Percentiles rank a stretch among this genome's conserved stretches.
Conservation (phyloP, 1,140 invertebrate species). For the Dendroctonus valens region DNA sequence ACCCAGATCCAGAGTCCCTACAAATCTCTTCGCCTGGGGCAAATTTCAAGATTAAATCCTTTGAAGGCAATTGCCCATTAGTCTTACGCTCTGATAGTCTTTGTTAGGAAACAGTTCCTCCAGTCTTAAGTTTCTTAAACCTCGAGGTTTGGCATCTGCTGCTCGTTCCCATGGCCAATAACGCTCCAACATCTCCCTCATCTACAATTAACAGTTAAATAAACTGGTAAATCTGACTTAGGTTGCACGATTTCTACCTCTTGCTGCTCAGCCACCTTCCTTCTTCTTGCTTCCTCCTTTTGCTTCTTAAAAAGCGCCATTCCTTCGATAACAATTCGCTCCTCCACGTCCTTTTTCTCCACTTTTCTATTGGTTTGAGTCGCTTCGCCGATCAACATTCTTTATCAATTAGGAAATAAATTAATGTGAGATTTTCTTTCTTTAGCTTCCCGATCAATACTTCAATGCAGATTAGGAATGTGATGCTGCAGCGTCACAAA, state of each 20-base stretch:
- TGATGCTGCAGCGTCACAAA: background rate
- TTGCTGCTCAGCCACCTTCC: conserved; percentile 42
- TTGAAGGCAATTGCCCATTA: background rate
- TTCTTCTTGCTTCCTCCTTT: conserved; percentile 36
- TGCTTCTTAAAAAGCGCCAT: conserved; percentile 41
- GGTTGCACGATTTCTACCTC: conserved; percentile 28
- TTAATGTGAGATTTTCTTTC: too few relatives aligned
- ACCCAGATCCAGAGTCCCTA: conserved; percentile 41
- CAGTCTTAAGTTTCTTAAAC: conserved; percentile 52
- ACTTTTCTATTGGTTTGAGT: conserved; percentile 26
- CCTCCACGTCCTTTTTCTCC: conserved; percentile 35
- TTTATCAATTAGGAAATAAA: background rate
- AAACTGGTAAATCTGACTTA: background rate
- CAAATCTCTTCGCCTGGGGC: conserved; percentile 43
- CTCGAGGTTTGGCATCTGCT: conserved; percentile 51
- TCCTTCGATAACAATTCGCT: conserved; percentile 36
- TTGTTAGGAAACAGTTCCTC: conserved; percentile 53
- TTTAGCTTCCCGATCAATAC: too few relatives aligned
- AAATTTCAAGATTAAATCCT: background rate
- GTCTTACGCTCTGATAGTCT: conserved; percentile 47
- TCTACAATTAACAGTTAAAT: conserved; percentile 41
- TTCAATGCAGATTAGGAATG: background rate
- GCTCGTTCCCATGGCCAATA: conserved; percentile 54
- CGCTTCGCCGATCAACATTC: conserved; percentile 29
- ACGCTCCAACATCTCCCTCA: conserved; percentile 51